A percentile compares a stretch with the other conserved stretches of the same genome.
Conservation (phyloP, 2,797 vertebrate genomes). For the Gymnodraco acuticeps region DNA sequence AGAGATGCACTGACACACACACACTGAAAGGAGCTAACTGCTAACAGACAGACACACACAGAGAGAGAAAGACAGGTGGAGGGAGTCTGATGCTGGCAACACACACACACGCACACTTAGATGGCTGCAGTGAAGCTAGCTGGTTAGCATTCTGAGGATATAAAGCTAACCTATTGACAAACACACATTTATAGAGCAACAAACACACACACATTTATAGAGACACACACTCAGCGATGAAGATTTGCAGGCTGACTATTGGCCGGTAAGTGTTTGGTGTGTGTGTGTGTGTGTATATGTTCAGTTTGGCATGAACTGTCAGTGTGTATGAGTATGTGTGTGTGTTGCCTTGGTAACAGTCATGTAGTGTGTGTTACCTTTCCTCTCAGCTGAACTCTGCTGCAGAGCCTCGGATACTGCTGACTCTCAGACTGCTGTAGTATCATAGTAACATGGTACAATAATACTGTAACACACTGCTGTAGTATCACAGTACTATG, state of each 20-base stretch:
- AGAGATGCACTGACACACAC: conserved; percentile 58
- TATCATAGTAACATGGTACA: too few species aligned
- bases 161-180: conserved; percentile 40
- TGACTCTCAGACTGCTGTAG: too few species aligned
- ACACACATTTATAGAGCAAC: conserved; percentile 7
- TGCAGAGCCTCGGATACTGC: too few species aligned
- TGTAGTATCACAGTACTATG: too few species aligned
- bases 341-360: neutral
- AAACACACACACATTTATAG: neutral
- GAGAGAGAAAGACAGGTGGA: neutral
- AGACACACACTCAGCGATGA: conserved; percentile 40
- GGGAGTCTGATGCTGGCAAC: conserved; percentile 13
- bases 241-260: conserved; percentile 42
- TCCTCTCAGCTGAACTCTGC: too few species aligned
- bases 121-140: conserved; percentile 51
- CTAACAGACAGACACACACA: conserved; percentile 1
- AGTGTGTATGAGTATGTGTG: neutral
- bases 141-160: conserved; percentile 50
- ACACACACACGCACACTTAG: conserved; percentile 14
- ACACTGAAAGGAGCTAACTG: conserved; percentile 40
- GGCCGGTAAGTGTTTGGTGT: conserved; percentile 64
- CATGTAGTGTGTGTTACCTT: too few species aligned
- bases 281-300: conserved; percentile 4
- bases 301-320: conserved; percentile 3
- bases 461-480: too few species aligned